Evolutionary conservation across 2,113 vertebrate genomes (phyloP).

Genomic region (Pluvianellus socialis): DNA sequence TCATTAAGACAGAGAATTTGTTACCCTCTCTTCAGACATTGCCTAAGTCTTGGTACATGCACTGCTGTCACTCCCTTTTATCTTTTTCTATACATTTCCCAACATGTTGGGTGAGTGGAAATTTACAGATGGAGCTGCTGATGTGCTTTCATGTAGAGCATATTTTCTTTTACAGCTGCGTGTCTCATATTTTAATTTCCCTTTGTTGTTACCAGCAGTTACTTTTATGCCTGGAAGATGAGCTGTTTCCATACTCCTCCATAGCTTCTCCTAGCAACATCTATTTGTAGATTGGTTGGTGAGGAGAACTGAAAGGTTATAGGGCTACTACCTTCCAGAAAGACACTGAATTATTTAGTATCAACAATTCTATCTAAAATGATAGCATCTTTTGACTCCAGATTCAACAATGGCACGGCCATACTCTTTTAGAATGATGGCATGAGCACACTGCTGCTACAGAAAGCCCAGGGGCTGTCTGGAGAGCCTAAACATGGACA

Average conservation of each 20-base stretch:
- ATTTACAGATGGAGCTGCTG: slow-evolving; percentile 23
- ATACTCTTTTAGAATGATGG: not conserved
- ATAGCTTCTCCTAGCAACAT: slow-evolving; percentile 18
- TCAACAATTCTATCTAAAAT: not conserved
- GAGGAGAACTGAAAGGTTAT: slow-evolving; percentile 25
- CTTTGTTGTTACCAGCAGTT: slow-evolving; percentile 27
- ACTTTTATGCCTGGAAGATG: not conserved
- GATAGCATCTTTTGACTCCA: not conserved
- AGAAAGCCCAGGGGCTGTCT: not conserved
- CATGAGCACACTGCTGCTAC: not conserved
- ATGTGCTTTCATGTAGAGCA: slow-evolving; percentile 37
- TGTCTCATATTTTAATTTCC: slow-evolving; percentile 29
- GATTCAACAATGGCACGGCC: not conserved
- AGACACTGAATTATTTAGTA: slow-evolving; percentile 38
- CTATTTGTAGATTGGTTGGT: slow-evolving; percentile 23
- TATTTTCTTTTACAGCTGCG: slow-evolving; percentile 32
- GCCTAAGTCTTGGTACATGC: not conserved
- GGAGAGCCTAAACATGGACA: not conserved
- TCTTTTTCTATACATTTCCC: slow-evolving; percentile 29
- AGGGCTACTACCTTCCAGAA: not conserved
- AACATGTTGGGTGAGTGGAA: not conserved
- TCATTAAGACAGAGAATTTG: slow-evolving; percentile 34
- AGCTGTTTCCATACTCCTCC: not conserved
- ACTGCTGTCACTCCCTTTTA: slow-evolving; percentile 17
- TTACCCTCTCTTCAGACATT: slow-evolving; percentile 25